Evolutionary conservation across 1,140 invertebrate genomes (phyloP).

Genomic region (Bombus pyrosoma): DNA sequence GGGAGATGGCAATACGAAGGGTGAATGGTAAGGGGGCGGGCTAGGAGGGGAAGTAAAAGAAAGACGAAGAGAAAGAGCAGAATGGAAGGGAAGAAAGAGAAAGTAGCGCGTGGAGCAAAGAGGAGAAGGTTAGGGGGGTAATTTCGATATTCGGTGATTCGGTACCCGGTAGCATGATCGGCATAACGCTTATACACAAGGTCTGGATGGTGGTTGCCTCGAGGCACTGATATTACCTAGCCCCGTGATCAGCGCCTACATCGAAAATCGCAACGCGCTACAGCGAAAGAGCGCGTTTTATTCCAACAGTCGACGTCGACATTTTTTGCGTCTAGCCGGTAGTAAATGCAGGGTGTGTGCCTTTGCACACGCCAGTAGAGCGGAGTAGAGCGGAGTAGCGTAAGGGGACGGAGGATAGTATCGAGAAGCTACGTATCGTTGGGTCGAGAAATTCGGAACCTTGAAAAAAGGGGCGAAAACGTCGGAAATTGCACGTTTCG

Average conservation of each 20-base stretch:
- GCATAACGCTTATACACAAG: conserved; percentile 64
- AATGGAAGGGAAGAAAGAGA: conserved; percentile 15
- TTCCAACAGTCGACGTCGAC: conserved; percentile 65
- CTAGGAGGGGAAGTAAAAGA: conserved; percentile 37
- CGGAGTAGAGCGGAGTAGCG: neutral
- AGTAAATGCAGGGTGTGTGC: conserved; percentile 79
- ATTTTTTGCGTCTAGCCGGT: conserved; percentile 82
- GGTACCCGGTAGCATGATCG: conserved; percentile 78
- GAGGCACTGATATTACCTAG: conserved; percentile 76
- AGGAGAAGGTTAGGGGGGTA: conserved; percentile 59
- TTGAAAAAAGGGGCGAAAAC: conserved; percentile 69
- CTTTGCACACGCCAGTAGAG: conserved; percentile 13
- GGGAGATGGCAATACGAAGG: no score
- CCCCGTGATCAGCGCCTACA: conserved; percentile 74
- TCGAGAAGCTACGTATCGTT: conserved; percentile 49
- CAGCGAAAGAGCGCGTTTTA: conserved; percentile 42
- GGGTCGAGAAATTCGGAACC: conserved; percentile 58
- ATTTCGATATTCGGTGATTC: conserved; percentile 76
- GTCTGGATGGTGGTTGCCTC: conserved; percentile 61
- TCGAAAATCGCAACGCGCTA: conserved; percentile 70
- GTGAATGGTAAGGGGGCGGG: neutral
- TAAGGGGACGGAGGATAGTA: conserved; percentile 39
- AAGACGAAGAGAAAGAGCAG: neutral
- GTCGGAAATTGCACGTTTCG: conserved; percentile 75
- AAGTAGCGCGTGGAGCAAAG: conserved; percentile 18